Evolutionary conservation across 2,888 invertebrate genomes (phyloP), one percentile per base, ranked within the genome.

Genomic region (Melinopterus prodromus): DNA sequence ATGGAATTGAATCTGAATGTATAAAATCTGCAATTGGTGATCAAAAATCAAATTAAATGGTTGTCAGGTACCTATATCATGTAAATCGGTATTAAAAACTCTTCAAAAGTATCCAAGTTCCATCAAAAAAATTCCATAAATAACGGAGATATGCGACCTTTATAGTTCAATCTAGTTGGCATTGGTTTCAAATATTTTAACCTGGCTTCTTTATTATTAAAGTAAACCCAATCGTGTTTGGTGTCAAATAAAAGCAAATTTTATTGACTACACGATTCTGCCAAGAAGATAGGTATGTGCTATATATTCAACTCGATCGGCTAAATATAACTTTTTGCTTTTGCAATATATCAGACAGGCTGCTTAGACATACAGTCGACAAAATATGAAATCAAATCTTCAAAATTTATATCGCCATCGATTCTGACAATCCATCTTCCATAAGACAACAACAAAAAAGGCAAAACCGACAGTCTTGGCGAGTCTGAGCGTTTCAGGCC

Each of bases 171-270:
- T 53, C 53, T 53, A 53, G 53, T 53, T 9, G 53, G 53, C 53
- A 3, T 7, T 53, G 53, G 9, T 53, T 53, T 53, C 12, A 9
- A 53, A 53, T 1, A 53, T 9, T 53, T 12, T 53, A 53, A 53
- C 53, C 7, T 53, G 5, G 5, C 53, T 53, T 7, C 53, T 12
- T 53, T 53, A 53, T 53, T 53, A 9, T 2, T 53, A 12, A 53
- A 53, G 53, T 12, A 53, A 53, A 53, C 53, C 53, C 6, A 3
- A n/a, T 71, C 71, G 71, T 71, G 71, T 71, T 71, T 71, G 26
- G 71, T 7, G 14, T 71, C 71, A 3, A 71, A 15, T 71, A 9
- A 71, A 6, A 71, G 16, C 71, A 71, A 71, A 71, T 71, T 71
- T 71, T 71, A 71, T 71, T n/a, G 6, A 7, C 15, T 71, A 16